Percentiles rank a stretch among this genome's conserved stretches.
These are phyloP conservation scores for Distichodus sexfasciatus DNA, from an alignment of 2,797 vertebrate genomes.

Conservation along the genomic window DNA sequence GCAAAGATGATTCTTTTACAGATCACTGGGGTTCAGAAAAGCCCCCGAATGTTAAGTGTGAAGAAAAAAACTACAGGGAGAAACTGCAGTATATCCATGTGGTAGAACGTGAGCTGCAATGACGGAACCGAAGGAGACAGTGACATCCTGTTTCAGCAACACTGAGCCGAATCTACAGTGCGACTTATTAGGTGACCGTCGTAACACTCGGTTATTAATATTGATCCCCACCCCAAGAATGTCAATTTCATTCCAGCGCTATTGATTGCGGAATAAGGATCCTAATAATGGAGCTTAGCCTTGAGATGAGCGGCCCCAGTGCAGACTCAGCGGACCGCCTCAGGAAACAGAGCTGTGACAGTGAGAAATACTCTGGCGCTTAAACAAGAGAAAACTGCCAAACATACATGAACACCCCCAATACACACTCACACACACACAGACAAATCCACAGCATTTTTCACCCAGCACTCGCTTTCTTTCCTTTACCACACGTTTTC, in stretches of 20 bases:
- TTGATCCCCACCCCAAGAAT: slow-evolving; percentile 68
- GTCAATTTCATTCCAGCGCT: slow-evolving; percentile 70
- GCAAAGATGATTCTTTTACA: slow-evolving; percentile 47
- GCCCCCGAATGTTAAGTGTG: slow-evolving; percentile 12
- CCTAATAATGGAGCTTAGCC: slow-evolving; percentile 59
- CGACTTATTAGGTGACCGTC: slow-evolving; percentile 61
- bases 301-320: slow-evolving; percentile 49
- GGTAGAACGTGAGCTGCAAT: slow-evolving; percentile 45
- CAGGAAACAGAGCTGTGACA: slow-evolving; percentile 28
- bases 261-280: slow-evolving; percentile 60
- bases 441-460: slow-evolving; percentile 15
- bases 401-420: slow-evolving; percentile 1
- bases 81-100: slow-evolving; percentile 35
- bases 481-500: slow-evolving; percentile 27
- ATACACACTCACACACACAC: slow-evolving; percentile 8
- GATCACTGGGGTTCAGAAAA: slow-evolving; percentile 26
- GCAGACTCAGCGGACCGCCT: slow-evolving; percentile 49
- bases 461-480: slow-evolving; percentile 15
- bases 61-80: slow-evolving; percentile 45
- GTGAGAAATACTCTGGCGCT: slow-evolving; percentile 20
- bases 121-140: slow-evolving; percentile 38
- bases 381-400: slow-evolving; percentile 41
- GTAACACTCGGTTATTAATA: slow-evolving; percentile 71
- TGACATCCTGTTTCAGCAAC: slow-evolving; percentile 52
- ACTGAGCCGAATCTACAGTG: slow-evolving; percentile 57